Conservation (phyloP, 2,797 vertebrate species). For the Gymnothorax javanicus region DNA sequence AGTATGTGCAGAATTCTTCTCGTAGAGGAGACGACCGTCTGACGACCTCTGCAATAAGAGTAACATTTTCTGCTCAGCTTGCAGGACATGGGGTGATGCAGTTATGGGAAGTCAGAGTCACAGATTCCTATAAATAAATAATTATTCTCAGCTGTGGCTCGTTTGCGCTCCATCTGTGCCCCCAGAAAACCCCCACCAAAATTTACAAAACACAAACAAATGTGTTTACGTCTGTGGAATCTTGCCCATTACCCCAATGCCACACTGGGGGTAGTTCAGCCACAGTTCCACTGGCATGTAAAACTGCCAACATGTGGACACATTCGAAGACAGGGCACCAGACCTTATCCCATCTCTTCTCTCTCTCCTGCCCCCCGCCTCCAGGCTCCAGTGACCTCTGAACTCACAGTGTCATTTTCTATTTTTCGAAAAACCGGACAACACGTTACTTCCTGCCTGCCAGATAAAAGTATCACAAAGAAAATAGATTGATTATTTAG, state of each 20-base stretch:
- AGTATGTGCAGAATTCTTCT: conserved; percentile 31
- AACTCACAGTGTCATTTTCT: neutral
- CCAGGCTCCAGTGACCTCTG: neutral
- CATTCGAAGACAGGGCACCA: conserved; percentile 38
- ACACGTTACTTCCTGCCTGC: neutral
- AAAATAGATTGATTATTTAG: neutral
- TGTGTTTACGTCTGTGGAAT: conserved; percentile 11
- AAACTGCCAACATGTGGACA: neutral
- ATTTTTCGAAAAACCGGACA: neutral
- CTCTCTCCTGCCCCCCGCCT: no score
- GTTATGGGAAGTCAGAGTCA: conserved; percentile 71
- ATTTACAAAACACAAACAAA: conserved; percentile 48
- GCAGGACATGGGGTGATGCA: conserved; percentile 51
- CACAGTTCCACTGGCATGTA: neutral
- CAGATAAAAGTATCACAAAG: neutral
- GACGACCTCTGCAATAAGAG: neutral
- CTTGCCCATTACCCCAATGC: neutral
- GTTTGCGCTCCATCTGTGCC: conserved; percentile 49
- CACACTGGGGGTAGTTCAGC: neutral
- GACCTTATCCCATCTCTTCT: neutral
- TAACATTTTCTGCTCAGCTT: neutral
- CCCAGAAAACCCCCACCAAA: conserved; percentile 42
- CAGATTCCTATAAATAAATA: conserved; percentile 91
- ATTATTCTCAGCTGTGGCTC: conserved; percentile 88
- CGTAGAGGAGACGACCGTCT: neutral